Conservation (phyloP, 2,113 vertebrate genomes). For the Leucosticte australis region DNA sequence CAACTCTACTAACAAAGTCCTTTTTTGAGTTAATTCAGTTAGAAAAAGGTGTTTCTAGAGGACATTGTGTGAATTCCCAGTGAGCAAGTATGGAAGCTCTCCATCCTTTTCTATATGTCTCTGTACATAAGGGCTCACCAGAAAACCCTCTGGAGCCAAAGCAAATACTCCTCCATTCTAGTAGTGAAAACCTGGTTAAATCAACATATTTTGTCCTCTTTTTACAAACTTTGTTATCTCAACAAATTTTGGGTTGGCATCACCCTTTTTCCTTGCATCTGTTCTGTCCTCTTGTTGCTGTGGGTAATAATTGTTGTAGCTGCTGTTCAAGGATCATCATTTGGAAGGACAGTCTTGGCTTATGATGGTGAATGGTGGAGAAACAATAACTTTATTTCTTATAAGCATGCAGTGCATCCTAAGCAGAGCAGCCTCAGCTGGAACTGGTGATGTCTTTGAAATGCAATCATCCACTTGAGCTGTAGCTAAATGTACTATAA, state of each 20-base stretch:
- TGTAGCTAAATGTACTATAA: not conserved
- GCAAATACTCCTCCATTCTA: not conserved
- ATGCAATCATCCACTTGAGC: not conserved
- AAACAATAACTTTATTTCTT: not conserved
- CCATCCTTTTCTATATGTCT: not conserved
- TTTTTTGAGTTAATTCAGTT: not conserved
- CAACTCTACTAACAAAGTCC: not conserved
- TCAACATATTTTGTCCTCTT: not conserved
- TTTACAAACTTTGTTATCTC: not conserved
- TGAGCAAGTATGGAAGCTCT: not conserved
- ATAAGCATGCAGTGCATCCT: not conserved
- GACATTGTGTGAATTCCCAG: not conserved
- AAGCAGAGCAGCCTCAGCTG: not conserved
- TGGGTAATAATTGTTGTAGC: not conserved
- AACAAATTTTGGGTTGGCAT: not conserved
- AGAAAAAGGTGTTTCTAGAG: not conserved
- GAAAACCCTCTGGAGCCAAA: not conserved
- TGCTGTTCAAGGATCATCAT: not conserved
- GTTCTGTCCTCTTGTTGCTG: not conserved
- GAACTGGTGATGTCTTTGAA: not conserved
- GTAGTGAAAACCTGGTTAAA: not conserved
- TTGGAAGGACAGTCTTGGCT: not conserved
- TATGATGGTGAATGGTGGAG: not conserved
- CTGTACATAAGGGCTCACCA: not conserved
- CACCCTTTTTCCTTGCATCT: not conserved